phyloP scores from a whole-genome alignment of 37 sponge, comb jelly and placozoan species.

The Agelas oroides region DNA sequence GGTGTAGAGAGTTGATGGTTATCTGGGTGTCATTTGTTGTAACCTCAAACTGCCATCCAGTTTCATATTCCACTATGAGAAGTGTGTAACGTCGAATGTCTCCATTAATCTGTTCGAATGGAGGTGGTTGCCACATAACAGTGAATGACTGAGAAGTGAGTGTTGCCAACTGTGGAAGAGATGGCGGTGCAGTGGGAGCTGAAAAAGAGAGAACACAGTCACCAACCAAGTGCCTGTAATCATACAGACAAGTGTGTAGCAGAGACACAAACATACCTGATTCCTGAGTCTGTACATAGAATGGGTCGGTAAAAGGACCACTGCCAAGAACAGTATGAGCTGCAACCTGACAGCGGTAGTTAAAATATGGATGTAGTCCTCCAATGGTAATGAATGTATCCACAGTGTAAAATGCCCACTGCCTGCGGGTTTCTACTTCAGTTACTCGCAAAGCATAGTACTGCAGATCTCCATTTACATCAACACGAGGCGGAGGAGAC shows the following conservation, averaged over 20 bases:
- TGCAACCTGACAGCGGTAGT: constrained; percentile 4
- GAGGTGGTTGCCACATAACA: too few species aligned
- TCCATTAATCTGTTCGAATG: too few species aligned
- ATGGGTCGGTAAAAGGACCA: constrained; percentile 1
- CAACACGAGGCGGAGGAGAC: constrained; percentile 14
- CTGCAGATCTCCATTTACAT: constrained; percentile 24
- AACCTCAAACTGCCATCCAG: not conserved
- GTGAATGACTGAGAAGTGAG: too few species aligned
- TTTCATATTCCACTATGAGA: not conserved
- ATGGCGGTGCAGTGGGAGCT: too few species aligned
- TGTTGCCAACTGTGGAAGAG: too few species aligned
- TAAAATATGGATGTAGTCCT: constrained; percentile 22
- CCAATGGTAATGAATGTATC: not conserved
- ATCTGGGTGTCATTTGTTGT: not conserved
- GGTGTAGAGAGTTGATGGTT: constrained; percentile 11
- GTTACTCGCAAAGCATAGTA: constrained; percentile 3
- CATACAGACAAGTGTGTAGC: too few species aligned
- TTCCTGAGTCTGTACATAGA: not conserved
- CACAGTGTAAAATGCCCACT: not conserved
- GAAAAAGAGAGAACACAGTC: too few species aligned
- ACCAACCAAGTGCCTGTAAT: too few species aligned
- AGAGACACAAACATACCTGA: too few species aligned
- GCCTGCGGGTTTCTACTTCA: constrained; percentile 26
- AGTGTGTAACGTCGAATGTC: not conserved
- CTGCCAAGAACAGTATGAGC: constrained; percentile 20